A percentile compares a stretch with the other conserved stretches of the same genome.
Evolutionary conservation across 2,888 invertebrate species (phyloP).

Genomic region (Portevinia maculata): DNA sequence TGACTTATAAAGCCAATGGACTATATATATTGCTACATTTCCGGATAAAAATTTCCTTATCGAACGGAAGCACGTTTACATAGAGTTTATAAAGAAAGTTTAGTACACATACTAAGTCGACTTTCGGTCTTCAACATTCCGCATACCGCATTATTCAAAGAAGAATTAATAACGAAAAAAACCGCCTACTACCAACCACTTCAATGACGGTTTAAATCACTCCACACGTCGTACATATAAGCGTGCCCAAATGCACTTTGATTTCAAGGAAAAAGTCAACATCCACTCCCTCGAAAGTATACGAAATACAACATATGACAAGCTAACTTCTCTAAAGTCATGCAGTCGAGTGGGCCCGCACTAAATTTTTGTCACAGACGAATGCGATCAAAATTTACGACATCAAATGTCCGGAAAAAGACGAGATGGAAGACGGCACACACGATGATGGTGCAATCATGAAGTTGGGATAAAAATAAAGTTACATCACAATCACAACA

Average conservation of each 20-base stretch:
- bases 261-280: constrained; percentile 1
- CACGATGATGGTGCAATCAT: constrained; percentile 40
- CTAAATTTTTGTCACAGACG: constrained; percentile 25
- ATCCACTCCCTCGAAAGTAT: constrained; percentile 22
- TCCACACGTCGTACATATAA: constrained; percentile 12
- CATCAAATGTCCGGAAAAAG: constrained; percentile 64
- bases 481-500: constrained; percentile 46
- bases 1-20: constrained; percentile 35
- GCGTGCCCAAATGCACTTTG: constrained; percentile 1
- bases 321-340: constrained; percentile 36
- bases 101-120: not conserved
- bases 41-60: constrained; percentile 44
- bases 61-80: constrained; percentile 71
- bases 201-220: not conserved
- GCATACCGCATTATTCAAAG: not conserved
- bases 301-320: constrained; percentile 52
- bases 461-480: constrained; percentile 57
- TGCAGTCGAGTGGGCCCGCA: constrained; percentile 30
- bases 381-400: constrained; percentile 65
- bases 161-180: no score
- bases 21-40: constrained; percentile 53
- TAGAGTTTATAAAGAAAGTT: constrained; percentile 48
- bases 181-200: not conserved
- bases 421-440: constrained; percentile 20
- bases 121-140: not conserved